Conservation (phyloP, 2,113 vertebrate genomes). For the Dromaius novaehollandiae region DNA sequence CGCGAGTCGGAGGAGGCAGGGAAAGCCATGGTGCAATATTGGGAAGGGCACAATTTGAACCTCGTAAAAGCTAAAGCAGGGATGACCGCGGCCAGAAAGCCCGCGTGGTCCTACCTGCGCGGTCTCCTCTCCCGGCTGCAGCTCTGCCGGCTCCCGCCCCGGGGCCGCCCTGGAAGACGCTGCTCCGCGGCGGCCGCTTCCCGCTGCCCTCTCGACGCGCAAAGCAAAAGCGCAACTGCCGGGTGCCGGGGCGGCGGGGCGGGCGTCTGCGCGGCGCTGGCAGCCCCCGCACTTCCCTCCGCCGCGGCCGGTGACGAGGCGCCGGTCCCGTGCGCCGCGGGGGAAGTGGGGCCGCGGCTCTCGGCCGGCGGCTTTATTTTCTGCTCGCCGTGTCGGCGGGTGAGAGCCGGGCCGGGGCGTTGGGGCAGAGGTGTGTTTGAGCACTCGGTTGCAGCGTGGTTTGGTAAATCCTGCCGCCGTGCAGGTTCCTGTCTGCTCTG, state of each 20-base stretch:
- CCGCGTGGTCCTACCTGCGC: neutral
- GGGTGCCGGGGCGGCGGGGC: neutral
- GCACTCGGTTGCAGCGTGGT: accelerated
- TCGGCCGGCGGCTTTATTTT: accelerated
- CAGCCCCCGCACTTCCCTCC: slow-evolving; percentile 21
- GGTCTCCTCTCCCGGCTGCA: accelerated
- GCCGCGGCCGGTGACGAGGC: neutral
- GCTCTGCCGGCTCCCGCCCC: neutral
- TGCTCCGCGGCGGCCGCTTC: neutral
- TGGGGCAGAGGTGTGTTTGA: neutral
- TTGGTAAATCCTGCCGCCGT: neutral
- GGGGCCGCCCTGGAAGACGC: neutral
- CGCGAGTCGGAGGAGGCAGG: accelerated
- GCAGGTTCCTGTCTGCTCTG: accelerated
- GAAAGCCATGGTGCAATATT: accelerated
- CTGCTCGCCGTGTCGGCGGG: neutral
- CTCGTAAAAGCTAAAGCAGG: accelerated
- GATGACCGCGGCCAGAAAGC: accelerated
- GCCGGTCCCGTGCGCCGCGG: no score
- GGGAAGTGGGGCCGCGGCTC: neutral
- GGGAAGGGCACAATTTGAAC: accelerated
- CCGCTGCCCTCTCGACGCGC: neutral
- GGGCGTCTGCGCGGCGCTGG: neutral
- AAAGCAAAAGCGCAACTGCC: slow-evolving; percentile 36
- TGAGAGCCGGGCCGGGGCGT: accelerated